Evolutionary conservation across 1,140 invertebrate species (phyloP), one percentile per base, ranked within the genome.

Genomic region (Leguminivora glycinivorella): DNA sequence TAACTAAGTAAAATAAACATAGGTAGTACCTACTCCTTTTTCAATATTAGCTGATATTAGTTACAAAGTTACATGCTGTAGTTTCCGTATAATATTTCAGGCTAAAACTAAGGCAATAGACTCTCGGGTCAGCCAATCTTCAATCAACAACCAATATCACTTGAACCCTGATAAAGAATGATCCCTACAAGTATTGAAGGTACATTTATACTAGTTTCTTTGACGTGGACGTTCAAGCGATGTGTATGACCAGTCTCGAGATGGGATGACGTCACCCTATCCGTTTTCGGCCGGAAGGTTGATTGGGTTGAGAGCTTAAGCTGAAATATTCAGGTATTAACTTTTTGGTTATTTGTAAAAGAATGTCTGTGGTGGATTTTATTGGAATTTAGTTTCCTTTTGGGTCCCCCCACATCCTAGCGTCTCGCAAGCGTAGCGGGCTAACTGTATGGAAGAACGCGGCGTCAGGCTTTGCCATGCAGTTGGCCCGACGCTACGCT

Each of bases 251-350:
- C 17, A 52, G n/a, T 7, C 43, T 52, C 9, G 43, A 19, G 43
- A 47, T 17, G 10, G 17, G 43, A 52, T 52, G 43, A 52, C n/a
- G 43, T 17, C 43, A 52, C 47, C 40, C n/a, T 22, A 22, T 22
- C 47, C 47, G n/a, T 47, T 52, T n/a, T 22, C 47, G 47, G 47
- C 22, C 47, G 19, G 22, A 52, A 52, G 47, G 47, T 52, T 52
- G 47, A 52, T 52, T 52, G 47, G 47, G 47, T 52, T 3, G 47
- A 52, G 19, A 52, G 19, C 47, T n/a, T 52, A 52, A 52, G 47
- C 47, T 52, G 19, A 52, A 52, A 52, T 52, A 52, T 52, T 52
- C 47, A 43, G 40, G 14, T 43, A 43, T 43, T 43, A 17, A 43
- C 40, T 43, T 43, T 43, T 5, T 43, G n/a, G n/a, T n/a, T 43